A percentile compares a stretch with the other conserved stretches of the same genome.
These are phyloP conservation scores for Hermaeophaga mercurialis DNA, from an alignment of 2,888 invertebrate genomes.

Conservation along the genomic window DNA sequence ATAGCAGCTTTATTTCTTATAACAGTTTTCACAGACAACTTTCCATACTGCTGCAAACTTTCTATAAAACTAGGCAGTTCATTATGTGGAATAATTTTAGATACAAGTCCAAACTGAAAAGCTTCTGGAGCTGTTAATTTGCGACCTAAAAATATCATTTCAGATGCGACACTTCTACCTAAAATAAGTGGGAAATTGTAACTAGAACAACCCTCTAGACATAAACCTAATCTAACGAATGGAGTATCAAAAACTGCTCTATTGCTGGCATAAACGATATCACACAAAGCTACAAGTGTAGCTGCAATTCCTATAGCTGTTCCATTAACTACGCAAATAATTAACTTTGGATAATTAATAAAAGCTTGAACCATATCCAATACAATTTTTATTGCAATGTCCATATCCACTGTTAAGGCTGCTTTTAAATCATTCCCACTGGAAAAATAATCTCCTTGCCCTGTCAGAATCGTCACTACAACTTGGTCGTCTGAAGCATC, in stretches of 20 bases:
- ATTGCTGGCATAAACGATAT: slow-evolving; percentile 87
- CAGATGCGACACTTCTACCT: slow-evolving; percentile 75
- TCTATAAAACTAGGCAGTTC: slow-evolving; percentile 61
- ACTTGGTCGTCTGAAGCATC: slow-evolving; percentile 72
- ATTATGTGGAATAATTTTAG: slow-evolving; percentile 72
- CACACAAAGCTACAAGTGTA: slow-evolving; percentile 84
- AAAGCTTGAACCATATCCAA: slow-evolving; percentile 71
- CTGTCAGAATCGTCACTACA: slow-evolving; percentile 77
- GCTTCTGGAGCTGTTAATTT: slow-evolving; percentile 84
- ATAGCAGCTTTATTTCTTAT: slow-evolving; percentile 73
- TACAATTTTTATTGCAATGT: slow-evolving; percentile 25
- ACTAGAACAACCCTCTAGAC: slow-evolving; percentile 87
- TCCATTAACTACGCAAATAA: slow-evolving; percentile 90
- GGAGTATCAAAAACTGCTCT: slow-evolving; percentile 87
- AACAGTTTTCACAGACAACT: slow-evolving; percentile 65
- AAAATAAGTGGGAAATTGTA: slow-evolving; percentile 76
- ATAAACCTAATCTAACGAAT: slow-evolving; percentile 82
- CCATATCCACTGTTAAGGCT: slow-evolving; percentile 23
- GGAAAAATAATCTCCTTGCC: slow-evolving; percentile 79
- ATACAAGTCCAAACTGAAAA: slow-evolving; percentile 74
- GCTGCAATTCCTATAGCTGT: slow-evolving; percentile 91
- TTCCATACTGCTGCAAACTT: slow-evolving; percentile 66
- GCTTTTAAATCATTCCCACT: slow-evolving; percentile 78
- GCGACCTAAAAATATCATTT: slow-evolving; percentile 65
- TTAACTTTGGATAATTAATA: slow-evolving; percentile 85